Percentiles rank a stretch among this genome's conserved stretches.
Conservation (phyloP, 2,113 vertebrate species). For the Salminus brasiliensis region DNA sequence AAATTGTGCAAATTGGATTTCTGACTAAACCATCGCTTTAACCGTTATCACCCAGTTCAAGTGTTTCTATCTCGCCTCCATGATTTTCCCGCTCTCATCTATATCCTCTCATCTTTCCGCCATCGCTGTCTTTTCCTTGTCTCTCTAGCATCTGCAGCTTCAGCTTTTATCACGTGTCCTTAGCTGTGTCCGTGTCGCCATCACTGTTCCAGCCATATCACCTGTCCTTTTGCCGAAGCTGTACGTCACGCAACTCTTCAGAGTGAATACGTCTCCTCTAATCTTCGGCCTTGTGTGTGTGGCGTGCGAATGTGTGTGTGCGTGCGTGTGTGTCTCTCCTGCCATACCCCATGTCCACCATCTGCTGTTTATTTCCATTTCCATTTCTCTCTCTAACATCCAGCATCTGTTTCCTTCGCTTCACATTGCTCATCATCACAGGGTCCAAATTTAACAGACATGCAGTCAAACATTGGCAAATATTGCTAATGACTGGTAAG, state of each 20-base stretch:
- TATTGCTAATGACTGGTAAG: conserved; percentile 48
- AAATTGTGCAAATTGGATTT: neutral
- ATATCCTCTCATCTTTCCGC: neutral
- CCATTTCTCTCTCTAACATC: conserved; percentile 27
- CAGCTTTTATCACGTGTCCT: neutral
- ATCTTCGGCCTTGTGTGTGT: neutral
- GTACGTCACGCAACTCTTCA: neutral
- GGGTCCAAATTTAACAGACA: conserved; percentile 45
- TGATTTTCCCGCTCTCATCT: too few relatives aligned
- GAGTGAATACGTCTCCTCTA: neutral
- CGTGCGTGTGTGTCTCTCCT: conserved; percentile 22
- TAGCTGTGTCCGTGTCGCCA: neutral
- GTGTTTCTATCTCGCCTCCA: neutral
- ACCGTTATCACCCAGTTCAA: neutral
- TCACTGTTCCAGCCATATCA: neutral
- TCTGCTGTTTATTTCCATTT: neutral
- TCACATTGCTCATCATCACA: conserved; percentile 35
- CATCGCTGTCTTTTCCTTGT: neutral
- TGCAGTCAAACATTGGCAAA: conserved; percentile 41
- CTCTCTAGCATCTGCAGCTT: neutral
- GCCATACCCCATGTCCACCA: conserved; percentile 13
- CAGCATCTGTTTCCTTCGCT: conserved; percentile 39
- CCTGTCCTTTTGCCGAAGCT: neutral
- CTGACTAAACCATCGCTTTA: neutral
- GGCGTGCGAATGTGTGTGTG: neutral